phyloP scores from a whole-genome alignment of 1,140 invertebrate genomes.

The Lepidotrigona ventralis region DNA sequence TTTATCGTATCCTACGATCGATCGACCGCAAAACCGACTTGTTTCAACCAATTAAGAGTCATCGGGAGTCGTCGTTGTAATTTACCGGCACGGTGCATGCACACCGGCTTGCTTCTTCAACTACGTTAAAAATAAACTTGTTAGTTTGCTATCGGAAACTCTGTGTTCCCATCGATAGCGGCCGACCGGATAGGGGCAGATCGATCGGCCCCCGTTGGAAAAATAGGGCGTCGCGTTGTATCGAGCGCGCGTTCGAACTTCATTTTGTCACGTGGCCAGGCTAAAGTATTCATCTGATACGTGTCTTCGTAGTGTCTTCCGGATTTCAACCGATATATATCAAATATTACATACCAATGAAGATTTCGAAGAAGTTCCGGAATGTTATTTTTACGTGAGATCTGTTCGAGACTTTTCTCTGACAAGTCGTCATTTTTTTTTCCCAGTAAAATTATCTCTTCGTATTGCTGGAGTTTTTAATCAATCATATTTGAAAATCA shows the following conservation, averaged over 20 bases:
- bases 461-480: too few relatives aligned
- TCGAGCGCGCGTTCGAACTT: constrained; percentile 30
- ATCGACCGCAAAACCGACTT: constrained; percentile 3
- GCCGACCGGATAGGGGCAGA: not conserved
- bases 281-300: not conserved
- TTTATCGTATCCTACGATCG: not conserved
- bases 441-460: too few relatives aligned
- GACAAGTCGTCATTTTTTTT: too few relatives aligned
- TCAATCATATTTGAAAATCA: too few relatives aligned
- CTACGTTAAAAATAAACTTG: constrained; percentile 53
- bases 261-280: not conserved
- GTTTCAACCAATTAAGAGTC: constrained; percentile 30
- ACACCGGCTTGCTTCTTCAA: constrained; percentile 37
- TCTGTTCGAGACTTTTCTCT: too few relatives aligned
- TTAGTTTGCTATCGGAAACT: constrained; percentile 42
- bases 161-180: constrained; percentile 12
- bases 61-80: constrained; percentile 20
- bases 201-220: constrained; percentile 24
- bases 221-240: constrained; percentile 36
- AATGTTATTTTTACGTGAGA: too few relatives aligned
- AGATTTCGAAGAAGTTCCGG: too few relatives aligned
- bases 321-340: too few relatives aligned
- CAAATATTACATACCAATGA: too few relatives aligned
- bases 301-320: not conserved
- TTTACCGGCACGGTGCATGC: constrained; percentile 22